Base-by-base conservation (phyloP, 2,888 invertebrate genomes). In the Craniophora ligustri region DNA sequence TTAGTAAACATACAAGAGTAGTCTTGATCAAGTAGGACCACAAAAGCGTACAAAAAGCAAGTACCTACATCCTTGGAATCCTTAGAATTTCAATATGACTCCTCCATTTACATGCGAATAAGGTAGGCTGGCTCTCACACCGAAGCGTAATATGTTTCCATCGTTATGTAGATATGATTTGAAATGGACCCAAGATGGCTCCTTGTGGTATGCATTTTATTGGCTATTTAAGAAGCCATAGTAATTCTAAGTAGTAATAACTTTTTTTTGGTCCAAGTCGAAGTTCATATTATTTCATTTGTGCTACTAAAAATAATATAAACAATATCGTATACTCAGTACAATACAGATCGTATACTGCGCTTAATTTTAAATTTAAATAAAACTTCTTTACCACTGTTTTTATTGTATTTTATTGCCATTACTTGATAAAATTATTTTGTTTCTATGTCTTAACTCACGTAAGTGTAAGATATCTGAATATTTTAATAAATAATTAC, bases 51-150 rank as follows among this genome's bases (percentile, higher is more conserved):
- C 78, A 82, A 84, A 87, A 86, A 84, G 81, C 79, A 85, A 86
- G 83, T 84, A 84, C 84, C 83, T 80, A 82, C 81, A 81, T 86
- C 82, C 80, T 69, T 62, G 83, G 88, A 84, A 87, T 87, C 87
- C 85, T 84, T 82, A 85, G 85, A 87, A 88, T 88, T 89, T 88
- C 88, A 89, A 88, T 88, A 88, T 88, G 86, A 87, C 86, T 86
- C 78, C 78, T 82, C 81, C 78, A 88, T 88, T 87, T 88, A 88
- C 88, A 87, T 88, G 80, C 78, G 87, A 85, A 87, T 85, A 87
- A 65, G 63, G 34, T 34, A 50, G 47, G n/a, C 46, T 0, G 35
- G 1, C 42, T 16, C 30, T 62, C 56, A 65, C 65, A 85, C 85
- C 75, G 78, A 59, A 21, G 10, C 18, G 69, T 69, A 66, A 62